These are phyloP conservation scores for Myathropa florea DNA, from an alignment of 2,888 invertebrate genomes.

Conservation along the genomic window DNA sequence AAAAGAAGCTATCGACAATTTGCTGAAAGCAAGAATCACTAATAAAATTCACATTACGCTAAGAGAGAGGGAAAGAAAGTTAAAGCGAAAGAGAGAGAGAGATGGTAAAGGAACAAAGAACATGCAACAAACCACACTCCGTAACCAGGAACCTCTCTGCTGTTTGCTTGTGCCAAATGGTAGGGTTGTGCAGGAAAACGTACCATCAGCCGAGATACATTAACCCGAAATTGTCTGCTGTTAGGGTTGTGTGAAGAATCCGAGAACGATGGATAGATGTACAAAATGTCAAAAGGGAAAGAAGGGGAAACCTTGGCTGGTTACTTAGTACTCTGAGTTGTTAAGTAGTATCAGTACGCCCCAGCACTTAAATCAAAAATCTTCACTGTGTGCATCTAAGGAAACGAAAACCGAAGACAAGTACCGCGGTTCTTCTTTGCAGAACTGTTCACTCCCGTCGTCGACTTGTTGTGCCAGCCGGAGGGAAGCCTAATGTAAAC, in stretches of 20 bases:
- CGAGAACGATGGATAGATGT: neutral
- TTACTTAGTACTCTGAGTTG: conserved; percentile 11
- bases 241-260: conserved; percentile 3
- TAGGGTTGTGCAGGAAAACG: conserved; percentile 25
- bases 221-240: conserved; percentile 50
- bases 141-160: neutral
- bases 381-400: conserved; percentile 36
- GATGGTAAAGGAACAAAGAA: neutral
- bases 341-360: conserved; percentile 40
- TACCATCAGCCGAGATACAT: conserved; percentile 46
- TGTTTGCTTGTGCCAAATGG: neutral
- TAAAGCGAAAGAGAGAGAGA: neutral
- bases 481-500: conserved; percentile 45
- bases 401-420: conserved; percentile 6
- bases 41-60: conserved; percentile 41
- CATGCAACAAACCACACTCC: conserved; percentile 29
- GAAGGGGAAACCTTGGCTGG: neutral
- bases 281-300: conserved; percentile 48
- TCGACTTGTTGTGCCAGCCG: conserved; percentile 38
- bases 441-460: neutral
- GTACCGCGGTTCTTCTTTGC: conserved; percentile 9
- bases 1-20: conserved; percentile 42
- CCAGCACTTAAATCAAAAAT: conserved; percentile 28
- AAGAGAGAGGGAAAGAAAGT: neutral
- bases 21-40: conserved; percentile 56